Evolutionary conservation across 1,140 invertebrate genomes (phyloP).

Genomic region (Oscheius sp.): DNA sequence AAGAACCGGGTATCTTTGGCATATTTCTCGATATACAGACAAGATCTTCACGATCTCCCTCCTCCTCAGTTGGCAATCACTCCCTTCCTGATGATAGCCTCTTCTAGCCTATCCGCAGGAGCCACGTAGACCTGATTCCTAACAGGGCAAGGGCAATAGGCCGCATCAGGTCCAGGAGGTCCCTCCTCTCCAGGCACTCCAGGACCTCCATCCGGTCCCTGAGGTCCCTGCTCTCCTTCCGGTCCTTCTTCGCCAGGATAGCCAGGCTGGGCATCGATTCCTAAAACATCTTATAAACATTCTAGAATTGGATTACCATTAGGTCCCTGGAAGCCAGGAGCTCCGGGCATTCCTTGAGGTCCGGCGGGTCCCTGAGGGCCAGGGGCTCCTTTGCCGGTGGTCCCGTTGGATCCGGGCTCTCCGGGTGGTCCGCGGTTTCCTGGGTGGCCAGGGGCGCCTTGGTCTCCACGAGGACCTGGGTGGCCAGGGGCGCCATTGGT

Average conservation of each 20-base stretch:
- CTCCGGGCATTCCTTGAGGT: not conserved
- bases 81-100: no score
- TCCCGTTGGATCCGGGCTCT: slow-evolving; percentile 14
- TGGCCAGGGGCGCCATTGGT: slow-evolving; percentile 14
- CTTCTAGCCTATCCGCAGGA: not conserved
- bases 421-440: slow-evolving; percentile 13
- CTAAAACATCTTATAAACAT: not conserved
- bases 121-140: not conserved
- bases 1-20: no score
- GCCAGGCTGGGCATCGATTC: not conserved
- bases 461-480: slow-evolving; percentile 1
- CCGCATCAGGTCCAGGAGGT: slow-evolving; percentile 7
- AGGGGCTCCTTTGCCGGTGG: slow-evolving; percentile 6
- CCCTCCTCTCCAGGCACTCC: slow-evolving; percentile 17
- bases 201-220: not conserved
- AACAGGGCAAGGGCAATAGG: slow-evolving; percentile 19
- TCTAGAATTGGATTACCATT: not conserved
- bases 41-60: no score
- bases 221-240: not conserved
- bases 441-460: slow-evolving; percentile 3
- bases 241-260: not conserved
- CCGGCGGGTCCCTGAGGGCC: slow-evolving; percentile 16
- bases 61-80: no score
- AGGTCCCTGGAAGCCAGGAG: not conserved
- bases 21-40: no score